A percentile compares a stretch with the other conserved stretches of the same genome.
These are phyloP conservation scores for Nymphalis c-album DNA, from an alignment of 2,888 invertebrate genomes.

Conservation along the genomic window DNA sequence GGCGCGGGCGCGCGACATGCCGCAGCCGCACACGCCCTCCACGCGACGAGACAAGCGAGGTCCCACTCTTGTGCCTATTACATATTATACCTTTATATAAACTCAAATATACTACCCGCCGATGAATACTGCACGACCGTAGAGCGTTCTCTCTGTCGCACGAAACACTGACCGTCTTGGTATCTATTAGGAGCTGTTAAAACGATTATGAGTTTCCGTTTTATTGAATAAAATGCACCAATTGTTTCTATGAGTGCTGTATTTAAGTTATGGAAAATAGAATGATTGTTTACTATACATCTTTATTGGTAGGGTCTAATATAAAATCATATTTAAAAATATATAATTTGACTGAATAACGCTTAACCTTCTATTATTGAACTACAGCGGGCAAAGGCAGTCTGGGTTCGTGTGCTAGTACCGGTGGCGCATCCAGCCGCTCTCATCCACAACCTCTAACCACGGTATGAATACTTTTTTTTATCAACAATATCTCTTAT, in stretches of 20 bases:
- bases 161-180: too few relatives aligned
- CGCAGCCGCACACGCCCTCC: slow-evolving; percentile 78
- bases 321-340: too few relatives aligned
- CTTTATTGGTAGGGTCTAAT: too few relatives aligned
- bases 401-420: slow-evolving; percentile 86
- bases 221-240: too few relatives aligned
- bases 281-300: too few relatives aligned
- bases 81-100: not conserved
- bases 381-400: slow-evolving; percentile 74
- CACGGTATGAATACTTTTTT: slow-evolving; percentile 58
- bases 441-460: slow-evolving; percentile 76
- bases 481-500: not conserved
- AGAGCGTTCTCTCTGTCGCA: too few relatives aligned
- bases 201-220: too few relatives aligned
- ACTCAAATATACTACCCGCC: too few relatives aligned
- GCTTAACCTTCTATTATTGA: not conserved
- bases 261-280: too few relatives aligned
- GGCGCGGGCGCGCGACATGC: slow-evolving; percentile 84
- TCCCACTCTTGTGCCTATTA: slow-evolving; percentile 34
- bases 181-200: too few relatives aligned
- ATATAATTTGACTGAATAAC: not conserved
- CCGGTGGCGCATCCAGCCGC: slow-evolving; percentile 79
- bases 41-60: slow-evolving; percentile 77
- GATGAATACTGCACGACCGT: too few relatives aligned
- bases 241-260: too few relatives aligned